Evolutionary conservation across 2,113 vertebrate genomes (phyloP).

Genomic region (Gyps fulvus): DNA sequence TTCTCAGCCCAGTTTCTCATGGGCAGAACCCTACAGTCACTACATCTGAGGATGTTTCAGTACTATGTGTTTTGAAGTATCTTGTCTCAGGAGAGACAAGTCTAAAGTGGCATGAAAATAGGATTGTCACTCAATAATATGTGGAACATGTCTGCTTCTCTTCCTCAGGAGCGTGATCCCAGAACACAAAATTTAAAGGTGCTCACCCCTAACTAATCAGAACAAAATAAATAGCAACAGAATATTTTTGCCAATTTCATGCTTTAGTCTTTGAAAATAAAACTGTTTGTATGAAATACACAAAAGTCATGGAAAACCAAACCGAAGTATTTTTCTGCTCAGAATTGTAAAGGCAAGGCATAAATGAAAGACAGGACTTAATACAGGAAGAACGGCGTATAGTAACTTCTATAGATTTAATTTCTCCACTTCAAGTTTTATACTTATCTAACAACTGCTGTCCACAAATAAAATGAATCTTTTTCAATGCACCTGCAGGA

Average conservation of each 20-base stretch:
- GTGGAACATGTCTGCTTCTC: background rate
- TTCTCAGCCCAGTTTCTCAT: background rate
- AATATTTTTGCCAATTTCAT: background rate
- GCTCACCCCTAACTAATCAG: background rate
- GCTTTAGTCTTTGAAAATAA: background rate
- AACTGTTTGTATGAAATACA: background rate
- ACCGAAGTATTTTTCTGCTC: background rate
- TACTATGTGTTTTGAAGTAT: background rate
- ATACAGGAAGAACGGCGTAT: background rate
- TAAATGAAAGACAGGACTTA: background rate
- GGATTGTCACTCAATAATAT: background rate
- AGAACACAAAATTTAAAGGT: background rate
- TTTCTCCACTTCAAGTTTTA: background rate
- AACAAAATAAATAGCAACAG: background rate
- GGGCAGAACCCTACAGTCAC: background rate
- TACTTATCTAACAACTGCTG: background rate
- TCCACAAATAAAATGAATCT: background rate
- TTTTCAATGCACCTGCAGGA: background rate
- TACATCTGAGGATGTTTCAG: background rate
- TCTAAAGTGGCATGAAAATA: background rate
- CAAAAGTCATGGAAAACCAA: background rate
- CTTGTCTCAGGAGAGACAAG: background rate
- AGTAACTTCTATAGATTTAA: background rate
- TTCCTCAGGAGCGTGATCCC: background rate
- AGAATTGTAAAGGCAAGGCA: background rate